These are phyloP conservation scores for Drosophila subpulchrella DNA, from an alignment of 1,140 invertebrate genomes.

Conservation along the genomic window DNA sequence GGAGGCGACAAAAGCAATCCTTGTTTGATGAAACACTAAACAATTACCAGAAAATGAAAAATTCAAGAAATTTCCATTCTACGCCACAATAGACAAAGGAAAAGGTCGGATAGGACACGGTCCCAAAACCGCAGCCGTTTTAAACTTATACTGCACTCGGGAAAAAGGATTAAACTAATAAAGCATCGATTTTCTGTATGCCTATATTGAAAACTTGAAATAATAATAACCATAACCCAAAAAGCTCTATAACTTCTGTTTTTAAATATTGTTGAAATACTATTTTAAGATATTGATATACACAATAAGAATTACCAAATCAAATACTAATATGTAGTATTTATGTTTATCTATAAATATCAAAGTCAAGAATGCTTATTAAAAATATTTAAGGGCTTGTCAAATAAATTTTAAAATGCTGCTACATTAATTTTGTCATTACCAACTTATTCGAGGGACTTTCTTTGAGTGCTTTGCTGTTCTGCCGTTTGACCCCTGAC, in stretches of 20 bases:
- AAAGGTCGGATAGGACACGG: conserved; percentile 24
- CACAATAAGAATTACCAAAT: no score
- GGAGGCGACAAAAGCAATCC: conserved; percentile 46
- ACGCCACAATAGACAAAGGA: conserved; percentile 42
- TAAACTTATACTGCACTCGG: not conserved
- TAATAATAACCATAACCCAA: no score
- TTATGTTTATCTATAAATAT: no score
- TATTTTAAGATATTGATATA: no score
- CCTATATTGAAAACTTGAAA: no score
- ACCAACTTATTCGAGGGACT: not conserved
- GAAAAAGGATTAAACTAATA: not conserved
- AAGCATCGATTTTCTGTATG: not conserved
- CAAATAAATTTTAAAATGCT: no score
- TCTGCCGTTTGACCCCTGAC: conserved; percentile 7
- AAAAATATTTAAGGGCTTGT: no score
- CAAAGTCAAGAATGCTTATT: no score
- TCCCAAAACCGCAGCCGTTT: conserved; percentile 17
- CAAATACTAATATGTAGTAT: no score
- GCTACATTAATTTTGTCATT: no score
- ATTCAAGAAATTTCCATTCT: conserved; percentile 48
- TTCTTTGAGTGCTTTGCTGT: not conserved
- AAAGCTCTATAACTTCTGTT: no score
- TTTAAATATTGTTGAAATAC: no score
- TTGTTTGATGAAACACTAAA: conserved; percentile 56
- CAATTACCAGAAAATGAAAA: conserved; percentile 52